These are phyloP conservation scores for Odontesthes bonariensis DNA, from an alignment of 2,113 vertebrate species.

Conservation along the genomic window DNA sequence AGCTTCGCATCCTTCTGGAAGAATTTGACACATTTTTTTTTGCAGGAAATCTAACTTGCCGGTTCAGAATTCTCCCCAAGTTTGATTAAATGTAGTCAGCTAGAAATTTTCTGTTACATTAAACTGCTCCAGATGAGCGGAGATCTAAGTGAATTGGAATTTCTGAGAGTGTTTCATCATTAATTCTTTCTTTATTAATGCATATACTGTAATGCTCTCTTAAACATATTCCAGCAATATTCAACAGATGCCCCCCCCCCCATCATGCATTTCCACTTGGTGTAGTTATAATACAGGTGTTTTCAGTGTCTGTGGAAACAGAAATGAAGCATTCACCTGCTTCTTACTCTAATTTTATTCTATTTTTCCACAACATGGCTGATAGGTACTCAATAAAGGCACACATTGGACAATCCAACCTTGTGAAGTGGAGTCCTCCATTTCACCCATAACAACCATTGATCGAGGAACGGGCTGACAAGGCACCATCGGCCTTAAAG, in stretches of 20 bases:
- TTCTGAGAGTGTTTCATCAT: conserved; percentile 16
- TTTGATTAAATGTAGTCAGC: background rate
- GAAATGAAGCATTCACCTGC: conserved; percentile 7
- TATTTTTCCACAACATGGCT: background rate
- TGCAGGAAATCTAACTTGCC: conserved; percentile 2
- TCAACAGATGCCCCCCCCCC: background rate
- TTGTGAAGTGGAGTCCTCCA: conserved; percentile 19
- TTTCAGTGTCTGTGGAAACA: conserved; percentile 17
- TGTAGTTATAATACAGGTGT: background rate
- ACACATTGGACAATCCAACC: conserved; percentile 35
- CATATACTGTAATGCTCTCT: conserved; percentile 16
- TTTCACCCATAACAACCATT: conserved; percentile 41
- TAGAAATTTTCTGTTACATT: background rate
- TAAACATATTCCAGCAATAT: background rate
- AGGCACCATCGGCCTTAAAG: conserved; percentile 49
- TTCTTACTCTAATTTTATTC: conserved; percentile 9
- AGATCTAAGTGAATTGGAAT: conserved; percentile 21
- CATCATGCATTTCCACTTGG: too few relatives aligned
- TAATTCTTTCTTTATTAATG: conserved; percentile 34
- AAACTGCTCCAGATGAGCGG: conserved; percentile 16
- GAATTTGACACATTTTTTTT: background rate
- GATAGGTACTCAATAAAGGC: conserved; percentile 5
- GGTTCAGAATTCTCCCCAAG: background rate
- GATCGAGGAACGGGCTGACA: conserved; percentile 56
- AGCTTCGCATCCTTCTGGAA: background rate